A percentile compares a stretch with the other conserved stretches of the same genome.
Conservation (phyloP, 2,113 vertebrate species). For the Motacilla alba region DNA sequence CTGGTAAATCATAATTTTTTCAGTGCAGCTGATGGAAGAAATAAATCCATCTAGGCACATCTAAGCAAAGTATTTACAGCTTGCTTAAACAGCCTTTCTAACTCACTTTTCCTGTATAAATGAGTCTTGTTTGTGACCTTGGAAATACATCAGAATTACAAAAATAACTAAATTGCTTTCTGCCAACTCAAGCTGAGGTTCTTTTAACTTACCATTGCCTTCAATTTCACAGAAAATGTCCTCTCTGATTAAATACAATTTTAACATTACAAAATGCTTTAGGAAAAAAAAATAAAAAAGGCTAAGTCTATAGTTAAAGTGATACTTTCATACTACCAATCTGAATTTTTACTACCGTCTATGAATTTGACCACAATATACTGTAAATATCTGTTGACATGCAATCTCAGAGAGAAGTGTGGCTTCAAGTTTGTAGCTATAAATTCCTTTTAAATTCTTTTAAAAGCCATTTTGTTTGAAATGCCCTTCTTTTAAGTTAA, state of each 20-base stretch:
- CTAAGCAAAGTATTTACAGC: conserved; percentile 21
- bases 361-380: neutral
- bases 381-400: neutral
- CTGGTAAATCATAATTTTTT: conserved; percentile 26
- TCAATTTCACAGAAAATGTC: conserved; percentile 8
- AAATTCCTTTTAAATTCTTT: neutral
- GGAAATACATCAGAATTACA: neutral
- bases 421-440: neutral
- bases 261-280: neutral
- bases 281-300: neutral
- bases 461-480: neutral
- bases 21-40: conserved; percentile 12
- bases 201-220: conserved; percentile 14
- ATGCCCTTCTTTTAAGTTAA: neutral
- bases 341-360: neutral
- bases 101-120: conserved; percentile 27
- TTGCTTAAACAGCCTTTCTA: conserved; percentile 17
- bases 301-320: neutral
- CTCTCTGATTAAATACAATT: neutral
- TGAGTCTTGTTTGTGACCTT: conserved; percentile 39
- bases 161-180: conserved; percentile 46
- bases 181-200: neutral
- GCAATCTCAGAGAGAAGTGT: neutral
- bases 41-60: conserved; percentile 44
- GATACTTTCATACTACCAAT: neutral